Conservation (phyloP, 1,140 invertebrate genomes). For the Andricus grossulariae region DNA sequence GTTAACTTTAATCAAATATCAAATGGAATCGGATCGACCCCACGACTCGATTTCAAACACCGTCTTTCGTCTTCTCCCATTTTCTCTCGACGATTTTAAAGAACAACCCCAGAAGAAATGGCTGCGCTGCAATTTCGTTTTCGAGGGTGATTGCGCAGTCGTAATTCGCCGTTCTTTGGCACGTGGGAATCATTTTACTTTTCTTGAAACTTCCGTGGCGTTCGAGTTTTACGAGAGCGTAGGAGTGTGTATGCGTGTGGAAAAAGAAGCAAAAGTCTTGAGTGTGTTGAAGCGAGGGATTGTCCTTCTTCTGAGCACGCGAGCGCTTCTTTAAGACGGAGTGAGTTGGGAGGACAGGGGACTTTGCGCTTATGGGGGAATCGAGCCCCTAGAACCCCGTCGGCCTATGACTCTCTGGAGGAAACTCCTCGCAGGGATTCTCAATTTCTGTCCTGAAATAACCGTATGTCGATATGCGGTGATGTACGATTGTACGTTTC, state of each 20-base stretch:
- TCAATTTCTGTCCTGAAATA: conserved; percentile 51
- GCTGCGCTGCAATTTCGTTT: conserved; percentile 50
- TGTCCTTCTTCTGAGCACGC: conserved; percentile 28
- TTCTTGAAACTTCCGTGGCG: conserved; percentile 32
- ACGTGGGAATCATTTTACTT: conserved; percentile 34
- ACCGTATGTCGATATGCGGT: too few relatives aligned
- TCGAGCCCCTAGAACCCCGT: conserved; percentile 39
- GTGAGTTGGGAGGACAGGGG: conserved; percentile 47
- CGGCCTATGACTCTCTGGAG: conserved; percentile 58
- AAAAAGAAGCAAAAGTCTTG: conserved; percentile 26
- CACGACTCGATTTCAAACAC: not conserved
- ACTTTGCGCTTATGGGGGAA: conserved; percentile 40
- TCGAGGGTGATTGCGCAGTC: conserved; percentile 62
- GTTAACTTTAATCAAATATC: conserved; percentile 69
- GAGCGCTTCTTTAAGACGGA: conserved; percentile 32
- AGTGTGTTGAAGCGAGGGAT: conserved; percentile 24
- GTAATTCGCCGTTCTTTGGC: conserved; percentile 45
- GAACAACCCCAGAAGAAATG: not conserved
- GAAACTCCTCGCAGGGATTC: conserved; percentile 57
- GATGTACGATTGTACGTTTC: too few relatives aligned
- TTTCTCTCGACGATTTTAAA: not conserved
- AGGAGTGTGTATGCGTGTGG: not conserved
- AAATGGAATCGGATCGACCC: conserved; percentile 49
- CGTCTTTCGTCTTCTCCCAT: conserved; percentile 48
- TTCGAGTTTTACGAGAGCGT: conserved; percentile 30